These are phyloP conservation scores for Molossus alvarezi DNA, from an alignment of 2,797 vertebrate species.

Conservation along the genomic window DNA sequence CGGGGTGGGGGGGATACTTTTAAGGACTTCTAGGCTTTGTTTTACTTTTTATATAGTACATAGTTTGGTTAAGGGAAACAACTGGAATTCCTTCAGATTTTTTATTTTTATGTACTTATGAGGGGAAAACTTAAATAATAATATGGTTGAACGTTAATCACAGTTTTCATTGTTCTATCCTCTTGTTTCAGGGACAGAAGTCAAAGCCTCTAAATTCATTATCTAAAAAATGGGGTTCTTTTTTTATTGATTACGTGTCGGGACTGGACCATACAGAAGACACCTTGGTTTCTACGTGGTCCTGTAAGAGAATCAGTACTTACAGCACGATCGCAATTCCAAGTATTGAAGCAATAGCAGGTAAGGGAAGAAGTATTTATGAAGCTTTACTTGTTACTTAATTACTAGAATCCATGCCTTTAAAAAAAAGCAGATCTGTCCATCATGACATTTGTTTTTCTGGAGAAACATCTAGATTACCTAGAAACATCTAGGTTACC, in stretches of 20 bases:
- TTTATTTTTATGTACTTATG: neutral
- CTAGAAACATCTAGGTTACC: neutral
- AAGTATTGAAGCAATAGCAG: constrained; percentile 96
- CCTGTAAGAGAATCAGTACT: constrained; percentile 95
- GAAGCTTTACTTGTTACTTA: neutral
- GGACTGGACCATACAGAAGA: constrained; percentile 91
- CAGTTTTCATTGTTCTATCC: neutral
- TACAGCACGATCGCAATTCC: constrained; percentile 97
- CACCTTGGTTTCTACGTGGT: constrained; percentile 93
- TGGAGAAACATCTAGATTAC: neutral
- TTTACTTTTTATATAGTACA: neutral
- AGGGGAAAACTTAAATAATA: neutral
- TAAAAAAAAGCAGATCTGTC: neutral
- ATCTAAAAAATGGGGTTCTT: constrained; percentile 97
- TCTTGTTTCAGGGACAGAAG: constrained; percentile 91
- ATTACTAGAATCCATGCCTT: neutral
- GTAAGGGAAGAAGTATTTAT: constrained; percentile 87
- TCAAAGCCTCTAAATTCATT: constrained; percentile 92
- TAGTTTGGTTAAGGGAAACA: neutral
- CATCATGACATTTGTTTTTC: neutral
- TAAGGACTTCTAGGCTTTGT: neutral
- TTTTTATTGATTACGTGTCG: constrained; percentile 93
- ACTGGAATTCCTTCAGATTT: neutral
- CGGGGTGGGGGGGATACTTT: neutral
- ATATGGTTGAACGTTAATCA: neutral